Base-by-base conservation (phyloP, 1,140 invertebrate species). In the Eubasilissa regina region DNA sequence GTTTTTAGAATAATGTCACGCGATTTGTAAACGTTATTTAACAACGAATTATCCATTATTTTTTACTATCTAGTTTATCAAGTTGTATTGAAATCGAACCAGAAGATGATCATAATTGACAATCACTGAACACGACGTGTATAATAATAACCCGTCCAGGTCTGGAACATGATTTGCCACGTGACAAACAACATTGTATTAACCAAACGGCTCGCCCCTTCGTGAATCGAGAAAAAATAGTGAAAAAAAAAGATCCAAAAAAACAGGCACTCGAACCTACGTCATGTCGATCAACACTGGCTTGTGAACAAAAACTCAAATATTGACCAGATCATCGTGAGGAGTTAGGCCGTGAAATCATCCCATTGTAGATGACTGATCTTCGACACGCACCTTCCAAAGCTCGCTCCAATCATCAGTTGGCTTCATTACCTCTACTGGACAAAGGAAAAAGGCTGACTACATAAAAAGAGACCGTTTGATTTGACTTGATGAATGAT, bases 401-500 rank as follows among this genome's bases (percentile, higher is more conserved):
- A 58, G 73, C 74, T 51, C 58, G 47, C 47, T 73, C 12, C 66
- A 70, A 48, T 70, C 43, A 73, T 55, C 55, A 43, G 25, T 72
- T 64, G 48, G 58, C 43, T 76, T 76, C 45, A 44, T 64, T 76
- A 17, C 43, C 15, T 17, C n/a, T 17, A 13, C 48, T 17, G 44
- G 15, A 74, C 78, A 73, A 79, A 74, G 60, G 58, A 66, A 75
- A 70, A 35, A 35, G 45, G 56, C 35, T 68, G 44, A 68, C 21
- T 55, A 66, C 58, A 80, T 47, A 77, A 77, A 77, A 80, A 74
- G 62, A 78, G n/a, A 53, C 75, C 4, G 58, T 80, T 77, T 83
- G 78, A 83, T 83, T 75, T 78, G 81, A 80, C 81, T 79, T 83
- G 81, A 83, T 83, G 81, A 83, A 83, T 83, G 81, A 83, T 83